Conservation (phyloP, 2,113 vertebrate genomes). For the Thalassarche chlororhynchos region DNA sequence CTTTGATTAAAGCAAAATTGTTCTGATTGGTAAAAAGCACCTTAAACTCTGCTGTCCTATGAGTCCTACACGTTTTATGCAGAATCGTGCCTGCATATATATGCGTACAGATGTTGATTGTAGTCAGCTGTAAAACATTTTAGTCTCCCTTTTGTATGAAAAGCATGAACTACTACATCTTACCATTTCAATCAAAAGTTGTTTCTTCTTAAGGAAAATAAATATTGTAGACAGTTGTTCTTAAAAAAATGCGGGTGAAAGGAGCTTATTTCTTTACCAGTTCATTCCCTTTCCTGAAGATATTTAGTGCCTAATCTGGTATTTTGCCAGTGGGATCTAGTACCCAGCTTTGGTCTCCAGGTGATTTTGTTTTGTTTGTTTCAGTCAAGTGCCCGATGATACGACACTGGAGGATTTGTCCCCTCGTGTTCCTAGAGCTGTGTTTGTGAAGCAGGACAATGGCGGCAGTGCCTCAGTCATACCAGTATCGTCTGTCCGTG, state of each 20-base stretch:
- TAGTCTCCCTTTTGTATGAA: background rate
- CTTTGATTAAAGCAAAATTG: background rate
- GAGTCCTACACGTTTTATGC: background rate
- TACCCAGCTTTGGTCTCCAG: background rate
- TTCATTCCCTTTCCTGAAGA: background rate
- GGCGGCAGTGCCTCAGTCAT: slow-evolving; percentile 21
- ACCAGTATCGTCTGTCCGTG: slow-evolving; percentile 62
- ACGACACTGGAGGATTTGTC: slow-evolving; percentile 68
- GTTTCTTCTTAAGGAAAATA: background rate
- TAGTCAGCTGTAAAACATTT: background rate
- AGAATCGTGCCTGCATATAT: background rate
- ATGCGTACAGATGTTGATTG: rapidly evolving
- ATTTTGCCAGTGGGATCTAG: background rate
- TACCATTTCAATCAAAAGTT: background rate
- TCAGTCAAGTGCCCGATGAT: slow-evolving; percentile 83
- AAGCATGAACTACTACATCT: background rate
- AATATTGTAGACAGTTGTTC: background rate
- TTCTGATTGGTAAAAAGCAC: background rate
- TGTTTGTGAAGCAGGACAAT: slow-evolving; percentile 65
- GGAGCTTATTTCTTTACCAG: background rate
- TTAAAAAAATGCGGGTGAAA: background rate
- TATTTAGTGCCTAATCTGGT: background rate
- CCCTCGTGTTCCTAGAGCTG: slow-evolving; percentile 58
- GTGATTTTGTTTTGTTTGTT: slow-evolving; percentile 56
- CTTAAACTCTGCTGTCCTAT: background rate